Evolutionary conservation across 2,888 invertebrate genomes (phyloP), one percentile per base, ranked within the genome.

Genomic region (Corythucha ciliata): DNA sequence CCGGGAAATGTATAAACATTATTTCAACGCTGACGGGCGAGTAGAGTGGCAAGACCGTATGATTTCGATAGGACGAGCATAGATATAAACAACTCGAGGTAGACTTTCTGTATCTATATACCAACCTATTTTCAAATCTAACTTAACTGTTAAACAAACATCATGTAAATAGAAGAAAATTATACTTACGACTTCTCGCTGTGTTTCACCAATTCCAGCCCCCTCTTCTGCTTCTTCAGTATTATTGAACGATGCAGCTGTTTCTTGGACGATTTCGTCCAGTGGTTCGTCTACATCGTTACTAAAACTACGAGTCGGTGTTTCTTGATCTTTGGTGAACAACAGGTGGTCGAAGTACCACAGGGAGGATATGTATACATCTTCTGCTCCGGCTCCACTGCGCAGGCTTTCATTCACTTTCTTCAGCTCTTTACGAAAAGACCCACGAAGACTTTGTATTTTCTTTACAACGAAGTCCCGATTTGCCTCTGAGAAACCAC

Each of bases 371-470:
- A 21, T 45, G 45, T 45, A 20, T 25, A 41, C 14, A 21, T 42
- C 49, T 36, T 53, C 48, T 14, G 49, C 29, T 49, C 60, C 53
- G 29, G 37, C 40, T 27, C 47, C 57, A 48, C 49, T 53, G 29
- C 46, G 39, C 34, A 36, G 12, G 29, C 46, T 45, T 34, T 55
- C 56, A 8, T 42, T 33, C 10, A 63, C 52, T 56, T 60, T 63
- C 42, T 59, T 60, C 33, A 59, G 40, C 56, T 63, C 62, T 47
- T 60, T 61, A 32, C 62, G 42, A 39, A 59, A 63, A 37, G 57
- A 57, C 41, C 58, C 58, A 12, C 62, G 55, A 8, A 61, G 55
- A 32, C 57, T 42, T 49, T 63, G 63, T 14, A 60, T 56, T 51
- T 62, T 63, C 36, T 46, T 50, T 14, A 27, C 36, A n/a, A 58